Evolutionary conservation across 2,113 vertebrate species (phyloP).

Genomic region (Hoplias malabaricus): DNA sequence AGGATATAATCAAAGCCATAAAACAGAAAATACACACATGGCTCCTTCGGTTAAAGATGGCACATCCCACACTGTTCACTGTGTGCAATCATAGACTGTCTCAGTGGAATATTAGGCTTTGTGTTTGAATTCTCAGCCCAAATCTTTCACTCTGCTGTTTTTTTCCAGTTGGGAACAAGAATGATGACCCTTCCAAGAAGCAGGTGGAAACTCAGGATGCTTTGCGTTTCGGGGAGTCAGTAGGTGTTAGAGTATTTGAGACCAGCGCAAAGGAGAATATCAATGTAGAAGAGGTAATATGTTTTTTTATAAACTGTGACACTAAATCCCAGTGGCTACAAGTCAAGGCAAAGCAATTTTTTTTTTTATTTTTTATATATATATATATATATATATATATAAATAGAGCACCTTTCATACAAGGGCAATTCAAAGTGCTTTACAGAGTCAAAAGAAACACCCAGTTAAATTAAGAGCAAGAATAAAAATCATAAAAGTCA

Average conservation of each 20-base stretch:
- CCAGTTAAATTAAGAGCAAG: no score
- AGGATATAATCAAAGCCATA: background rate
- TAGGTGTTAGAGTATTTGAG: conserved; percentile 78
- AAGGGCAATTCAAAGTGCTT: no score
- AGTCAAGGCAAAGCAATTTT: no score
- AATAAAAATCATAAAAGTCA: no score
- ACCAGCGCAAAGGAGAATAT: conserved; percentile 85
- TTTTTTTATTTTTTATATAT: no score
- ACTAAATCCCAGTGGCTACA: no score
- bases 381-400: no score
- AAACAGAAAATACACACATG: background rate
- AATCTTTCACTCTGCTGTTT: background rate
- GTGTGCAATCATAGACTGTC: no score
- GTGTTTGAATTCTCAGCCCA: background rate
- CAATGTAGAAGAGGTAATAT: conserved; percentile 80
- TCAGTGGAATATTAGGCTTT: background rate
- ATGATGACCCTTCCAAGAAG: conserved; percentile 74
- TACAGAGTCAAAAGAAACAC: no score
- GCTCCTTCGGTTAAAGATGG: background rate
- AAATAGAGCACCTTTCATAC: no score
- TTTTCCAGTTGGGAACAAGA: conserved; percentile 81
- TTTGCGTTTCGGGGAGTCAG: conserved; percentile 76
- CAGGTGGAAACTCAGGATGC: conserved; percentile 78
- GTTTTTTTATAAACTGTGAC: no score
- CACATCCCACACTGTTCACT: no score